Percentiles rank a stretch among this genome's conserved stretches.
phyloP scores from a whole-genome alignment of 2,113 vertebrate genomes.

The Sylvia atricapilla region DNA sequence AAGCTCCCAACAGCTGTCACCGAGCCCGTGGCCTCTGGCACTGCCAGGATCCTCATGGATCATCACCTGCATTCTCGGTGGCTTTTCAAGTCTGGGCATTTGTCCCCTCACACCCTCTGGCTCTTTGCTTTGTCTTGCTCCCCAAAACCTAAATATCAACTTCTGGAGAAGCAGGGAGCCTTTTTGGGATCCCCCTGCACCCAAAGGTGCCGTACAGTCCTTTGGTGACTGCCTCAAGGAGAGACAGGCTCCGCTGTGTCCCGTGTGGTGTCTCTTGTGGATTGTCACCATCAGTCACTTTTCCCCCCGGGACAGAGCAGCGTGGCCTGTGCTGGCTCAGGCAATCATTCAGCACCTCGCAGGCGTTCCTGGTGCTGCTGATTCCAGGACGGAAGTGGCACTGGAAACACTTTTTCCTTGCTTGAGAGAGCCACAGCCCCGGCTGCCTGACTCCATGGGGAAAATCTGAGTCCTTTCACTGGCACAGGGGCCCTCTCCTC shows the following conservation, averaged over 20 bases:
- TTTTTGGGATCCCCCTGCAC: neutral
- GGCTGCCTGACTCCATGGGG: neutral
- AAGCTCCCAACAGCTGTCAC: neutral
- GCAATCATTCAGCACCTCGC: neutral
- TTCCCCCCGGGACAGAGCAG: neutral
- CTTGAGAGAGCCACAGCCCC: neutral
- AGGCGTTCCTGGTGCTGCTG: neutral
- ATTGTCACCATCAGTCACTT: neutral
- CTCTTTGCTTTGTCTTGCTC: neutral
- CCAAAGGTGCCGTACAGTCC: fast-evolving
- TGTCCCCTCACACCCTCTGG: neutral
- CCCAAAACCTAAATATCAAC: neutral
- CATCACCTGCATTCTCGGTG: neutral
- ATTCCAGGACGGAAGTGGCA: neutral
- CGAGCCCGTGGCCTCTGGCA: neutral
- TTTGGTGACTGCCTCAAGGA: neutral
- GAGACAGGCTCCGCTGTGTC: fast-evolving
- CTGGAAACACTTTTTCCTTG: neutral
- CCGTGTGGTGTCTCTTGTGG: neutral
- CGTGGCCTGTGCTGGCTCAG: neutral
- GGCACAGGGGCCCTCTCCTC: neutral
- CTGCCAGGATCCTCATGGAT: neutral
- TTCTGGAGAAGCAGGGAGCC: neutral
- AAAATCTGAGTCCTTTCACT: neutral
- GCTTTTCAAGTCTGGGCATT: neutral